Conservation (phyloP, 1,140 invertebrate genomes). For the Andricus grossulariae region DNA sequence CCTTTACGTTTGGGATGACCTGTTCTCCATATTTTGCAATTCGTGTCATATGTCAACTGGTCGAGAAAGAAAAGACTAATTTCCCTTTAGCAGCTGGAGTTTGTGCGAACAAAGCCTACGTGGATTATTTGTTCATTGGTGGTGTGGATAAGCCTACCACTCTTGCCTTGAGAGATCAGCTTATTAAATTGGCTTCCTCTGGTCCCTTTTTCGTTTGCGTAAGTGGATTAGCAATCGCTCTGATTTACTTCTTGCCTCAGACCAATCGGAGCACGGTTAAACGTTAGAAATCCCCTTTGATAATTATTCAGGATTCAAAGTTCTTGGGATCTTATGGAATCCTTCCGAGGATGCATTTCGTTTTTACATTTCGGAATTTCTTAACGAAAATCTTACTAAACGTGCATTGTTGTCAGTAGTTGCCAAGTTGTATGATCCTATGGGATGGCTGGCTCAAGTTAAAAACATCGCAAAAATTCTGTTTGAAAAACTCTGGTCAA, state of each 20-base stretch:
- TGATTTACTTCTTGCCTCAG: neutral
- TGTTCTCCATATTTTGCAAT: too few relatives aligned
- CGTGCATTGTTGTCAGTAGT: conserved; percentile 6
- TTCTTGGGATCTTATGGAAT: too few relatives aligned
- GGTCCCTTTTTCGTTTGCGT: neutral
- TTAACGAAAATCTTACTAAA: neutral
- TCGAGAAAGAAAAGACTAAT: too few relatives aligned
- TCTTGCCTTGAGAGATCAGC: neutral
- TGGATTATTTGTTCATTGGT: too few relatives aligned
- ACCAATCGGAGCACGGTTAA: neutral
- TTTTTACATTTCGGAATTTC: too few relatives aligned
- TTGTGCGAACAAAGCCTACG: too few relatives aligned
- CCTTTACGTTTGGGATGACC: too few relatives aligned
- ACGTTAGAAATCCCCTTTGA: neutral
- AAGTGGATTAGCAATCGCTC: neutral
- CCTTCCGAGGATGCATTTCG: too few relatives aligned
- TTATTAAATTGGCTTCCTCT: neutral
- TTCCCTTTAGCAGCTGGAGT: too few relatives aligned
- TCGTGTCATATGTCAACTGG: too few relatives aligned
- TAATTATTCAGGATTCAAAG: too few relatives aligned
- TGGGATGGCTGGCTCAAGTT: neutral
- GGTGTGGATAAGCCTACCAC: neutral
- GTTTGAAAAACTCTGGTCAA: conserved; percentile 17
- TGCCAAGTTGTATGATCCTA: conserved; percentile 10
- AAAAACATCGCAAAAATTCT: conserved; percentile 19